A percentile compares a stretch with the other conserved stretches of the same genome.
phyloP scores from a whole-genome alignment of 2,888 invertebrate genomes.

The Lucinisca nassula region DNA sequence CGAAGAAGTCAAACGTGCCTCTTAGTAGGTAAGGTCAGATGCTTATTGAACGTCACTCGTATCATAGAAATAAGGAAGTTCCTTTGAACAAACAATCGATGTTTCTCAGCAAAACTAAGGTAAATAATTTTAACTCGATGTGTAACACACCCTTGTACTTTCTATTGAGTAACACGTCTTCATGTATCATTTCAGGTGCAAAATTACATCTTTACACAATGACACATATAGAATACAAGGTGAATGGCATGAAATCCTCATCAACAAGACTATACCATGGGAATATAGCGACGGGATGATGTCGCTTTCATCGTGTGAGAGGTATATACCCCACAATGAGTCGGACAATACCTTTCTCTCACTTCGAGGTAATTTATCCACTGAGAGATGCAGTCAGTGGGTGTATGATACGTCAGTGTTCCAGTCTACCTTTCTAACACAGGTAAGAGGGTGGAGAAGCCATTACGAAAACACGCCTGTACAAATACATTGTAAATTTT shows the following conservation, averaged over 20 bases:
- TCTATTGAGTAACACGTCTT: too few species aligned
- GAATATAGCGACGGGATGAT: slow-evolving; percentile 38
- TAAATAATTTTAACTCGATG: too few species aligned
- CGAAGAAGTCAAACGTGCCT: too few species aligned
- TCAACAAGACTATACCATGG: slow-evolving; percentile 70
- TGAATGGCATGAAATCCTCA: slow-evolving; percentile 40
- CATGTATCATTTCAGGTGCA: slow-evolving; percentile 70
- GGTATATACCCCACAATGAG: slow-evolving; percentile 46
- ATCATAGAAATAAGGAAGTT: too few species aligned
- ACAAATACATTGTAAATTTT: too few species aligned
- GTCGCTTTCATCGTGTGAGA: slow-evolving; percentile 35
- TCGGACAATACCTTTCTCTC: slow-evolving; percentile 25
- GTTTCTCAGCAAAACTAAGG: too few species aligned
- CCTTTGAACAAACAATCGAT: too few species aligned
- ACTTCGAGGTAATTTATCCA: slow-evolving; percentile 36
- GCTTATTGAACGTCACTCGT: too few species aligned
- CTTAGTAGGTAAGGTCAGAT: too few species aligned
- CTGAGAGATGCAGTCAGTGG: slow-evolving; percentile 62
- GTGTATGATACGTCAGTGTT: slow-evolving; percentile 72
- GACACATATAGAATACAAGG: slow-evolving; percentile 66
- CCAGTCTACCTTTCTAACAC: slow-evolving; percentile 67
- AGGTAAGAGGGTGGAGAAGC: slow-evolving; percentile 64
- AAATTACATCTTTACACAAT: slow-evolving; percentile 49
- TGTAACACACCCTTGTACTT: too few species aligned
- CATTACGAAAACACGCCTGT: too few species aligned